phyloP scores from a whole-genome alignment of 2,797 vertebrate genomes.

The Coilia nasus region DNA sequence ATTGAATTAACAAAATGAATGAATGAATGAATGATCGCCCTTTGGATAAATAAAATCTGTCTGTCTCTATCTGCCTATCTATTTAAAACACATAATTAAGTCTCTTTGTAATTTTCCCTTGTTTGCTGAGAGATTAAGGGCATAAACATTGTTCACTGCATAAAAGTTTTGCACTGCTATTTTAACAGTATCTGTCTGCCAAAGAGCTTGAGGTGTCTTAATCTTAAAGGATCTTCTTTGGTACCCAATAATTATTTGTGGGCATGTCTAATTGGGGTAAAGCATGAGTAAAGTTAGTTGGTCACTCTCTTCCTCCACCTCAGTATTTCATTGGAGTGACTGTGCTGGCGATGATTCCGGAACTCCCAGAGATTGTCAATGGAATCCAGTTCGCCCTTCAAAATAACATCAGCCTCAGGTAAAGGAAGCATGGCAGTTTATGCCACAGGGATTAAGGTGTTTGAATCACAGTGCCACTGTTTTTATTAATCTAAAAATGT shows the following conservation, averaged over 20 bases:
- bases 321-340: slow-evolving; percentile 91
- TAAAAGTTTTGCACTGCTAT: no score
- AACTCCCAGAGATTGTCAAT: slow-evolving; percentile 88
- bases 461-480: background rate
- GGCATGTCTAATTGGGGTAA: background rate
- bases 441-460: slow-evolving; percentile 51
- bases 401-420: slow-evolving; percentile 92
- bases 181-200: background rate
- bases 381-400: slow-evolving; percentile 91
- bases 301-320: background rate
- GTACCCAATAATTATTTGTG: background rate
- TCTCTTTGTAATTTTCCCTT: background rate
- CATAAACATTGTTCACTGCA: background rate
- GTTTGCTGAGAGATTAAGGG: background rate
- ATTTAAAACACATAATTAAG: no score
- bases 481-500: background rate
- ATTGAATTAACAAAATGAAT: no score
- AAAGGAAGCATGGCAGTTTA: slow-evolving; percentile 30
- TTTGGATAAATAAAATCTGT: no score
- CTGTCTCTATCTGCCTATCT: no score
- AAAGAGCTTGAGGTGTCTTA: background rate
- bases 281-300: background rate
- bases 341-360: slow-evolving; percentile 87
- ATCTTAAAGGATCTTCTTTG: background rate
- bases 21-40: no score